Evolutionary conservation across 2,888 invertebrate genomes (phyloP), one percentile per base, ranked within the genome.

Genomic region (Temnothorax unifasciatus): DNA sequence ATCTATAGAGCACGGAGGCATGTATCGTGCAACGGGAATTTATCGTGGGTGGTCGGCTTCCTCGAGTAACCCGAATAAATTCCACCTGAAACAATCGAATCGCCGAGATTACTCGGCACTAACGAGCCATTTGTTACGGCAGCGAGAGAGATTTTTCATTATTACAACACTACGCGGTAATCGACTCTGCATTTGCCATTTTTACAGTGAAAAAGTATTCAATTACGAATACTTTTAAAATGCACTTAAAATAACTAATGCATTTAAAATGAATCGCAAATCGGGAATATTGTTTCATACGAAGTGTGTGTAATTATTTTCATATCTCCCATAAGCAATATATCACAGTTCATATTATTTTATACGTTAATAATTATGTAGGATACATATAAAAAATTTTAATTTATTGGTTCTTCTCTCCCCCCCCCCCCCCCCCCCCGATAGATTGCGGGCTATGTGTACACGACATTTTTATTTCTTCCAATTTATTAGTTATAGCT

Each of bases 1-100:
- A 82, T 89, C 77, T 74, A 25, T 68, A 84, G 73, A 68, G 73
- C 68, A 50, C 18, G 64, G 25, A 59, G 38, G 71, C 68, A 75
- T 77, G 66, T 85, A 52, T 76, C 77, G 86, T 61, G 59, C 74
- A 38, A 11, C 38, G 50, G 15, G 47, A 85, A 89, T 89, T 89
- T 89, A 89, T 87, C 68, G 79, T 50, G 34, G 79, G 18, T 38
- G 47, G 71, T 47, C 59, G 79, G 64, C 69, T 69, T 68, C 68
- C 73, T 79, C 41, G 44, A 61, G 52, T 82, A 77, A 74, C 82
- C 75, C 75, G 86, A 84, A 82, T 85, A 83, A 86, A 89, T 85
- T 88, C 73, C 63, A 52, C 38, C 25, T 68, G 86, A 83, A 86
- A 81, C 89, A 84, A 88, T 89, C 85, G 82, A 63, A 82, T 76